Evolutionary conservation across 2,888 invertebrate genomes (phyloP).

Genomic region (Zaprionus obscuricornis): DNA sequence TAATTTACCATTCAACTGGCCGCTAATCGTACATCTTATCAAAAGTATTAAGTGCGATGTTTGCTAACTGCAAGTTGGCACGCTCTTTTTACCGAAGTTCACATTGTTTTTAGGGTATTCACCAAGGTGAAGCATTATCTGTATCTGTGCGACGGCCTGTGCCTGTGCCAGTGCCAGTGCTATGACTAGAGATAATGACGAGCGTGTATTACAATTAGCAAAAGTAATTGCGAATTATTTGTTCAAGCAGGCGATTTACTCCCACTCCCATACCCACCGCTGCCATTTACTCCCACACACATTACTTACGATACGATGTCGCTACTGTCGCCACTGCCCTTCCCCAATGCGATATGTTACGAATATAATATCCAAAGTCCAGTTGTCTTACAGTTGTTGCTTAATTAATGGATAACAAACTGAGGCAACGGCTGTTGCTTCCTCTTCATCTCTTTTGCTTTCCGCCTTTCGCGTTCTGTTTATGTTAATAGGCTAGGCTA

Average conservation of each 20-base stretch:
- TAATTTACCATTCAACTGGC: slow-evolving; percentile 43
- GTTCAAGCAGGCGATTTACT: slow-evolving; percentile 21
- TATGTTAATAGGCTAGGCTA: too few relatives aligned
- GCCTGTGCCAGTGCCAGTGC: slow-evolving; percentile 2
- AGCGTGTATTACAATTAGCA: slow-evolving; percentile 63
- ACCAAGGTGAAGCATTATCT: slow-evolving; percentile 65
- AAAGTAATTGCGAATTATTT: slow-evolving; percentile 66
- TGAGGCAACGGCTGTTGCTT: slow-evolving; percentile 21
- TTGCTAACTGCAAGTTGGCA: slow-evolving; percentile 62
- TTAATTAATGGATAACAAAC: slow-evolving; percentile 37
- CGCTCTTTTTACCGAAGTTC: slow-evolving; percentile 46
- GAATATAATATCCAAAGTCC: slow-evolving; percentile 18
- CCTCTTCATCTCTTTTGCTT: background rate
- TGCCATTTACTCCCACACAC: too few relatives aligned
- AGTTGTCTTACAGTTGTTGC: slow-evolving; percentile 6
- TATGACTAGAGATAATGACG: slow-evolving; percentile 42
- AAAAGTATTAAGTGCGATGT: slow-evolving; percentile 64
- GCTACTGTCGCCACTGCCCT: background rate
- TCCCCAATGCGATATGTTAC: background rate
- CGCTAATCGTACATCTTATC: slow-evolving; percentile 70
- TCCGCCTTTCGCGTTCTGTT: too few relatives aligned
- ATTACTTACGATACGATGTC: too few relatives aligned
- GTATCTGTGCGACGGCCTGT: slow-evolving; percentile 18
- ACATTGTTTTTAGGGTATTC: slow-evolving; percentile 69
- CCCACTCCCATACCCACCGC: background rate